Evolutionary conservation across 1,140 invertebrate species (phyloP).

Genomic region (Chironomus striatipennis): DNA sequence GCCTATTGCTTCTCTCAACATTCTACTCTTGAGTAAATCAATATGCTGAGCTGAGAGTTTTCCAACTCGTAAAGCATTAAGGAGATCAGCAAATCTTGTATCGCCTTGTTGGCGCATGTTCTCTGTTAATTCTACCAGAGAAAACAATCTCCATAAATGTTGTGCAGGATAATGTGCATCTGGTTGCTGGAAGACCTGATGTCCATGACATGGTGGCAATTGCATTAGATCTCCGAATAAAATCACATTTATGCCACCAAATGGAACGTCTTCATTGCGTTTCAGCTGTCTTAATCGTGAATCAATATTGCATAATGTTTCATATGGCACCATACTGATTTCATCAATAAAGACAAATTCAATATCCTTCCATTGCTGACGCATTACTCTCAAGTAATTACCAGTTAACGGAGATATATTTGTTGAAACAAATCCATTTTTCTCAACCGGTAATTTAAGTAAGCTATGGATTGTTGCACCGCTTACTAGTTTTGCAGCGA

Average conservation of each 20-base stretch:
- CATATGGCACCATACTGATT: slow-evolving; percentile 39
- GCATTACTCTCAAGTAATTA: slow-evolving; percentile 28
- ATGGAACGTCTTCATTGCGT: slow-evolving; percentile 28
- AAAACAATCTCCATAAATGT: slow-evolving; percentile 36
- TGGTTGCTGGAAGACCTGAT: slow-evolving; percentile 36
- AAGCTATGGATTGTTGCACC: slow-evolving; percentile 31
- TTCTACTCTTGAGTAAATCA: slow-evolving; percentile 27
- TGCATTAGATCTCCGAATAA: slow-evolving; percentile 39
- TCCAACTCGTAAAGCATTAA: slow-evolving; percentile 31
- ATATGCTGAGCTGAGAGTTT: slow-evolving; percentile 29
- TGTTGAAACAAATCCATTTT: neutral
- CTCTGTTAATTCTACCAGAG: slow-evolving; percentile 34
- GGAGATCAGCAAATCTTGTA: slow-evolving; percentile 31
- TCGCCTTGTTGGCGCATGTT: slow-evolving; percentile 37
- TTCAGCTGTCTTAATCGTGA: slow-evolving; percentile 35
- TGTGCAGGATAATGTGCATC: slow-evolving; percentile 31
- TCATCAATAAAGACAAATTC: slow-evolving; percentile 41
- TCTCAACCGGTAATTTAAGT: slow-evolving; percentile 32
- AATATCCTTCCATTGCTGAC: slow-evolving; percentile 35
- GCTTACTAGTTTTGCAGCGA: slow-evolving; percentile 31
- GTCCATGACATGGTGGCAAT: slow-evolving; percentile 34
- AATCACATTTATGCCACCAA: slow-evolving; percentile 34
- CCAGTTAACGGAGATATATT: neutral
- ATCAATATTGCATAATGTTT: slow-evolving; percentile 39
- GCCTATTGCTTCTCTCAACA: slow-evolving; percentile 25